Base-by-base conservation (phyloP, 2,113 vertebrate genomes). In the Pseudorasbora parva region DNA sequence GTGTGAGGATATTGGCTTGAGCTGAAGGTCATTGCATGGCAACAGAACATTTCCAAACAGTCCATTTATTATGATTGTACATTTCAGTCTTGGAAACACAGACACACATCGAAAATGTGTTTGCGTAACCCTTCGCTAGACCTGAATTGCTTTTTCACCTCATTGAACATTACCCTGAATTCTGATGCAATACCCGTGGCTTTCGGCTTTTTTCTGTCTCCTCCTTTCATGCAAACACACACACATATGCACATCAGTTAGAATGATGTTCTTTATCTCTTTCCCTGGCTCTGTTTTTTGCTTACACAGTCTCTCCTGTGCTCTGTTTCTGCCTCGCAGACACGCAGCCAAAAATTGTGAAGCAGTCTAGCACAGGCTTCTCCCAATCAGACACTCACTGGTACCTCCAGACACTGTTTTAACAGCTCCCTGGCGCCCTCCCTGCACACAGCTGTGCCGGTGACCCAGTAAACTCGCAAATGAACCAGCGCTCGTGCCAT, bases 391-490 rank as follows among this genome's bases (percentile, higher is more conserved):
- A 91, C 91, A 93, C 91, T 91, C 90, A 90, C 92, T 88, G 93
- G 91, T 93, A 93, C 71, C 76, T 85, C 92, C 92, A 94, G 90
- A 93, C 91, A 91, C 90, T 83, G 91, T 88, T 86, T 90, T 88
- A 75, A 78, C 86, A 78, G 77, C 91, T 88, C 87, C 93, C 93
- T 93, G 94, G 93, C 88, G 89, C 85, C 89, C 90, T 87, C 89
- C 86, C 84, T 79, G 85, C 88, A 86, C 78, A 30, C 88, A 86
- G 90, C 89, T 90, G 86, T 89, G 90, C 89, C 87, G 93, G 88
- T 93, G 93, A 94, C 92, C 94, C 93, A 94, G 92, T 94, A 93
- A 94, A 95, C 93, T 93, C 8, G 79, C 91, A 59, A 90, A 91
- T 93, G 91, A 95, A 94, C 93, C 91, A 88, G 33, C 90, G 88